Conservation (phyloP, 2,888 invertebrate genomes). For the Drosophila helvetica region DNA sequence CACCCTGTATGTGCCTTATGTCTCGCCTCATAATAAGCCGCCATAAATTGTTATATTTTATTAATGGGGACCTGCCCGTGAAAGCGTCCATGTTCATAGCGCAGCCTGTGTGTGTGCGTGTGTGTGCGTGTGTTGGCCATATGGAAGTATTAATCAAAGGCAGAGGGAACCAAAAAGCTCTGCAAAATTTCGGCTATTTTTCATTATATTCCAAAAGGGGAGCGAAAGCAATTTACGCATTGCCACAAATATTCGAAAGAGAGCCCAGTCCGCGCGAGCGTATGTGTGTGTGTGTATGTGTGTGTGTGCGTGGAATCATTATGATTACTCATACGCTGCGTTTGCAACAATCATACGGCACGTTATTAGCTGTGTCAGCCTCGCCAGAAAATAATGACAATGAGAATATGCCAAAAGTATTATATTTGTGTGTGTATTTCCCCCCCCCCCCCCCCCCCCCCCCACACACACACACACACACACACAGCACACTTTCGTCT, state of each 20-base stretch:
- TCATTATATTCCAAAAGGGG: conserved; percentile 47
- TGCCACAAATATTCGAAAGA: conserved; percentile 56
- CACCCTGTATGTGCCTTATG: conserved; percentile 34
- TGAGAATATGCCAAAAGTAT: conserved; percentile 75
- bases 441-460: neutral
- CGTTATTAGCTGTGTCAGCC: conserved; percentile 78
- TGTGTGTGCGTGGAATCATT: conserved; percentile 54
- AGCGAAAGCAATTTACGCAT: conserved; percentile 71
- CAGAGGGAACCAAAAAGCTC: conserved; percentile 39
- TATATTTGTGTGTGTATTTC: conserved; percentile 54
- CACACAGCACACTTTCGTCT: no score
- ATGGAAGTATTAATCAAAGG: conserved; percentile 75
- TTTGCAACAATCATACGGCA: conserved; percentile 76
- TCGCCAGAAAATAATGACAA: conserved; percentile 76
- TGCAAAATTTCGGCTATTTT: conserved; percentile 75
- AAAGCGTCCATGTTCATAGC: conserved; percentile 64
- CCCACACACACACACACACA: no score
- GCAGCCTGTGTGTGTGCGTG: conserved; percentile 48
- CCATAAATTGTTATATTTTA: conserved; percentile 79
- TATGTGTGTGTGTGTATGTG: neutral
- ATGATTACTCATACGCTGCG: conserved; percentile 79
- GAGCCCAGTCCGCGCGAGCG: neutral
- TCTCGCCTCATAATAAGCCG: conserved; percentile 64
- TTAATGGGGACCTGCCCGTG: conserved; percentile 67
- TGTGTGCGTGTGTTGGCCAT: conserved; percentile 52